Base-by-base conservation (phyloP, 92 coral and sea anemone genomes). In the Heliopora coerulea region DNA sequence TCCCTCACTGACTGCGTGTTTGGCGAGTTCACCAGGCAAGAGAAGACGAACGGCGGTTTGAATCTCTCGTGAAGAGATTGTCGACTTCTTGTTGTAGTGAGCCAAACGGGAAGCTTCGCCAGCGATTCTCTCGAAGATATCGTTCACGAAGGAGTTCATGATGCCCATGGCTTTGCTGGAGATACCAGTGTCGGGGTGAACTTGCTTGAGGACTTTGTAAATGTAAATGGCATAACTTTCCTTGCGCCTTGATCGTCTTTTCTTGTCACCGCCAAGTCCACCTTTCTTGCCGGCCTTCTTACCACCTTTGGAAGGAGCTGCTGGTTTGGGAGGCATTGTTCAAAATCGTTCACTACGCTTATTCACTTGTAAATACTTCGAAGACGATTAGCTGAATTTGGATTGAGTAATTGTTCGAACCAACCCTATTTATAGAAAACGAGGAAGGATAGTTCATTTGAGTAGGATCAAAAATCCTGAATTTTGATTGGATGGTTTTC, bases 81-180 rank as follows among this genome's bases (percentile, higher is more conserved):
- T 84, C 29, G 84, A 61, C 56, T 60, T 79, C 72, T 84, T 84
- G 84, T 84, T 84, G 88, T 79, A 84, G 78, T 84, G 84, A 67
- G 86, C 86, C 35, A 82, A 49, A 40, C 82, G 78, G 27, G 86
- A 82, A 64, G 82, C 57, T 59, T 82, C 86, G 27, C 73, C 82
- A 33, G 88, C 88, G 65, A 84, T 80, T 40, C 88, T 77, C 82
- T 84, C 88, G 80, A 84, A 84, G 80, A 84, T 77, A 40, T 84
- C 88, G 82, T 84, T 84, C 26, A 84, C 88, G 74, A 84, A 84
- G 49, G 82, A 73, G 85, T 84, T 84, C 88, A 84, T 84, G 82
- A 84, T 84, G 72, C 81, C 74, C 88, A 84, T 84, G 39, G 88
- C 88, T 52, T 84, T 84, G 85, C 88, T 84, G 26, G 88, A 84